Evolutionary conservation across 2,888 invertebrate genomes (phyloP).

Genomic region (Eupithecia abbreviata): DNA sequence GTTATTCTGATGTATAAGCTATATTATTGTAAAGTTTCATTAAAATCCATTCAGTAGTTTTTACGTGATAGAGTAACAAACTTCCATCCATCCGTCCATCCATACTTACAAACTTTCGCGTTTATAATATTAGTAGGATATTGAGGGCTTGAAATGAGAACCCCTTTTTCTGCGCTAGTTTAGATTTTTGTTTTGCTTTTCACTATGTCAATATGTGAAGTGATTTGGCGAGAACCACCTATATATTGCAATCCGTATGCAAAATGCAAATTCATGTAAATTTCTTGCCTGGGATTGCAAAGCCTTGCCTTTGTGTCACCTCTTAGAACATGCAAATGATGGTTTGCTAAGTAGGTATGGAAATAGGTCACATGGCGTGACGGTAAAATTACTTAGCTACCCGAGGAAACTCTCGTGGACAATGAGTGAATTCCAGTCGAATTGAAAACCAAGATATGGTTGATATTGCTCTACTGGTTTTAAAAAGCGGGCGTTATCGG

Average conservation of each 20-base stretch:
- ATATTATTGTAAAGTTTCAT: no score
- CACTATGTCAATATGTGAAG: not conserved
- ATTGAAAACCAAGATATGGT: not conserved
- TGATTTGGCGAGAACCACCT: not conserved
- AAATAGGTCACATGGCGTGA: not conserved
- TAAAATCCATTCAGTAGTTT: no score
- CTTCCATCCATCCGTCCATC: no score
- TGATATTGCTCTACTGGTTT: not conserved
- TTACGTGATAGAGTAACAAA: no score
- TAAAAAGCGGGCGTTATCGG: not conserved
- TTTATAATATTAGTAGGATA: no score
- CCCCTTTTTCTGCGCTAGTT: no score
- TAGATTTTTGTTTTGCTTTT: not conserved
- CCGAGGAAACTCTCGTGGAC: not conserved
- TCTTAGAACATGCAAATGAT: constrained; percentile 14
- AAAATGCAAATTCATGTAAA: constrained; percentile 9
- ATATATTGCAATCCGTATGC: not conserved
- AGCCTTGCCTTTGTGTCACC: not conserved
- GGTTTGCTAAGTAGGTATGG: not conserved
- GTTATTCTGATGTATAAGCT: no score
- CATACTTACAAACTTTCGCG: no score
- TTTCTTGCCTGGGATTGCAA: not conserved
- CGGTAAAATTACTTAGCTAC: not conserved
- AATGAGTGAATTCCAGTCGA: not conserved
- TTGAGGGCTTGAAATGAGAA: no score